A percentile compares a stretch with the other conserved stretches of the same genome.
phyloP scores from a whole-genome alignment of 2,113 vertebrate species.

The Syrmaticus mikado region DNA sequence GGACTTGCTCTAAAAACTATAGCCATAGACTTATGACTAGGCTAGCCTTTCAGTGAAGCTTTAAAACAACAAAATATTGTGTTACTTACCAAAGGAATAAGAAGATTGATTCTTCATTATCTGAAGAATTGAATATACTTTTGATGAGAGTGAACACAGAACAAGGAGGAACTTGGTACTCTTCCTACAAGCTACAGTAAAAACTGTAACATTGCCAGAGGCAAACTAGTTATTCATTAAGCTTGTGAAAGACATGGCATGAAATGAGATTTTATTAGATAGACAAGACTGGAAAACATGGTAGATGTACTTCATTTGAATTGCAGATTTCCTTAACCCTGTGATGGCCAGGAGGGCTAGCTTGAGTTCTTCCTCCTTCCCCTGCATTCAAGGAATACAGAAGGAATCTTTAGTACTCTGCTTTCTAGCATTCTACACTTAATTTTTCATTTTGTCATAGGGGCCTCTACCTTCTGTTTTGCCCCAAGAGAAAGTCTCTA shows the following conservation, averaged over 20 bases:
- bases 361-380: background rate
- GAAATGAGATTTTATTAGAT: constrained; percentile 43
- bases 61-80: background rate
- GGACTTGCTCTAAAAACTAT: background rate
- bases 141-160: background rate
- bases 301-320: constrained; percentile 32
- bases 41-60: background rate
- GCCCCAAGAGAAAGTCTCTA: background rate
- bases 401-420: background rate
- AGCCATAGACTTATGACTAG: background rate
- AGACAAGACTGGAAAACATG: constrained; percentile 42
- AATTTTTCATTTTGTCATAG: background rate
- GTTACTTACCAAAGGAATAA: background rate
- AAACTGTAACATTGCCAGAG: background rate
- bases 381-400: background rate
- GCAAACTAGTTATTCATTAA: constrained; percentile 70
- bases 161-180: background rate
- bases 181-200: background rate
- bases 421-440: background rate
- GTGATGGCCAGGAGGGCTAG: background rate
- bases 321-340: constrained; percentile 33
- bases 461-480: background rate
- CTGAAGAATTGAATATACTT: background rate
- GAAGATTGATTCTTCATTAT: background rate
- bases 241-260: constrained; percentile 20